Evolutionary conservation across 1,140 invertebrate species (phyloP).

Genomic region (Drosophila athabasca): DNA sequence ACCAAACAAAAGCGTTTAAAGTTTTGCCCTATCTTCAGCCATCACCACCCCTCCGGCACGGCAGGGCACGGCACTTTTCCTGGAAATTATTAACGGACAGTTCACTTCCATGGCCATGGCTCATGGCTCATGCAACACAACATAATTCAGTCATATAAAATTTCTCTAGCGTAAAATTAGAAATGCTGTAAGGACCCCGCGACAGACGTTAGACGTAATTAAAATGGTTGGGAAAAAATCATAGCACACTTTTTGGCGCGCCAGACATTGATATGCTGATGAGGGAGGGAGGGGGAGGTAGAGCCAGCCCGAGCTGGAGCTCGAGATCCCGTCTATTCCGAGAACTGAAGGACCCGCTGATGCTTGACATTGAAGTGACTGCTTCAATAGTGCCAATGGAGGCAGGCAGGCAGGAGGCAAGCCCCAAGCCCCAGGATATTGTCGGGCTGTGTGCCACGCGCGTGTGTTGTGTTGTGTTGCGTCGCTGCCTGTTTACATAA

Average conservation of each 20-base stretch:
- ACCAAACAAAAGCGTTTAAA: constrained; percentile 30
- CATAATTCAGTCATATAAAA: constrained; percentile 82
- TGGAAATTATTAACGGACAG: constrained; percentile 64
- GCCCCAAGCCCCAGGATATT: constrained; percentile 8
- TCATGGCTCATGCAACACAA: constrained; percentile 59
- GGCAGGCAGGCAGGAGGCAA: constrained; percentile 14
- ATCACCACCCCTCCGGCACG: too few relatives aligned
- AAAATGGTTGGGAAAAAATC: constrained; percentile 63
- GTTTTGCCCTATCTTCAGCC: constrained; percentile 5
- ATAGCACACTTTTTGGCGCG: constrained; percentile 50
- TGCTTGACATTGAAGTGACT: constrained; percentile 76
- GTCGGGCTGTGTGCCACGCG: background rate
- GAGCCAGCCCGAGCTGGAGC: background rate
- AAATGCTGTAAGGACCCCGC: constrained; percentile 58
- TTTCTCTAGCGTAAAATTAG: constrained; percentile 80
- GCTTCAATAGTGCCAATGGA: constrained; percentile 52
- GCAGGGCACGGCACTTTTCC: background rate
- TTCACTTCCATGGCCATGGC: constrained; percentile 52
- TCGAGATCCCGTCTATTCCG: background rate
- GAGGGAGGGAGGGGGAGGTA: constrained; percentile 21
- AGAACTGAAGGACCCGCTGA: constrained; percentile 38
- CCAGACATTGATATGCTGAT: constrained; percentile 77
- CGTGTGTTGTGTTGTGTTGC: constrained; percentile 3
- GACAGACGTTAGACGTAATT: constrained; percentile 64
- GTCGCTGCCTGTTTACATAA: constrained; percentile 62